Evolutionary conservation across 2,888 invertebrate species (phyloP).

Genomic region (Frankliniella fusca): DNA sequence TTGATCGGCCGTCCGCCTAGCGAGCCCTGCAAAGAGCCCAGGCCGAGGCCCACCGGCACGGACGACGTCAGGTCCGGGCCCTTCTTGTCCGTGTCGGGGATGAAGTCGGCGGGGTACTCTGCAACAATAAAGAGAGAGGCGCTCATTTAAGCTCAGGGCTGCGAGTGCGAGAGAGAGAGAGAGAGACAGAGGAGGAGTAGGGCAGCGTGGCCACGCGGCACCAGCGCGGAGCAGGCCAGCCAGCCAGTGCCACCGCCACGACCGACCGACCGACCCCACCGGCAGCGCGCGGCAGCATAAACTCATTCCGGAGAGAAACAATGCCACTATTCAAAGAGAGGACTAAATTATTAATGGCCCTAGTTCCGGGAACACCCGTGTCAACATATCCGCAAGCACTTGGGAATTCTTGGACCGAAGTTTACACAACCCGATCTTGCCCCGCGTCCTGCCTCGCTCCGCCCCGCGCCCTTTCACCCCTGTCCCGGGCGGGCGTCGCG

Average conservation of each 20-base stretch:
- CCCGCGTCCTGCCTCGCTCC: not conserved
- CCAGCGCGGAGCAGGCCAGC: no score
- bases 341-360: conserved; percentile 23
- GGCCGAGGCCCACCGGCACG: conserved; percentile 37
- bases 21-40: not conserved
- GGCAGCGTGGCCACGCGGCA: not conserved
- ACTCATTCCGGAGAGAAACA: conserved; percentile 22
- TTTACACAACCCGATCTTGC: not conserved
- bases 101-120: conserved; percentile 88
- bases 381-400: conserved; percentile 26
- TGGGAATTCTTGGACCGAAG: conserved; percentile 22
- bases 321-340: conserved; percentile 3
- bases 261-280: not conserved
- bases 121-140: conserved; percentile 42
- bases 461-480: not conserved
- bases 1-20: conserved; percentile 3
- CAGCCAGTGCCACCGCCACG: not conserved
- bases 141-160: not conserved
- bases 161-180: not conserved
- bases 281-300: conserved; percentile 4
- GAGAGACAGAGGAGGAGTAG: no score
- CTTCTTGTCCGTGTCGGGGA: conserved; percentile 81
- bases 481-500: not conserved
- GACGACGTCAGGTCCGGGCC: conserved; percentile 70
- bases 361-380: conserved; percentile 17